A percentile compares a stretch with the other conserved stretches of the same genome.
phyloP scores from a whole-genome alignment of 2,113 vertebrate genomes.

The Trachemys scripta region DNA sequence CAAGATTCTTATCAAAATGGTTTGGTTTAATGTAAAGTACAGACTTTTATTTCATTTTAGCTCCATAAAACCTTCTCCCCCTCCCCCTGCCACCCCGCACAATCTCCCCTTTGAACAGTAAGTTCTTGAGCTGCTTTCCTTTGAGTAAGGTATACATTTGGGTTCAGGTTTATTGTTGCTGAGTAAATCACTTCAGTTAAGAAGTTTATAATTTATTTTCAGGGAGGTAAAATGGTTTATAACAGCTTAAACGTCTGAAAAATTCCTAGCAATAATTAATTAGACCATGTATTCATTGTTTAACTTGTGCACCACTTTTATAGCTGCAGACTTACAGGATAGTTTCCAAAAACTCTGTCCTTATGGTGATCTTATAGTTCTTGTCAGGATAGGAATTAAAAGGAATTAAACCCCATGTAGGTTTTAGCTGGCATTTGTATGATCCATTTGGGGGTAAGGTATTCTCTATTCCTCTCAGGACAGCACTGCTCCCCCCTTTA shows the following conservation, averaged over 20 bases:
- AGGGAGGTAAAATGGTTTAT: slow-evolving; percentile 64
- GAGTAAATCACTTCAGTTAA: slow-evolving; percentile 74
- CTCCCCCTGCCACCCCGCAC: background rate
- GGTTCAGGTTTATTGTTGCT: slow-evolving; percentile 65
- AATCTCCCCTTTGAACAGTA: slow-evolving; percentile 65
- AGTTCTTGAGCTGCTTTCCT: slow-evolving; percentile 60
- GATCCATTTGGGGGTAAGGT: background rate
- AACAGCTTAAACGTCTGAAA: slow-evolving; percentile 60
- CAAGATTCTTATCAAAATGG: slow-evolving; percentile 83
- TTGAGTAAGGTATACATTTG: slow-evolving; percentile 67
- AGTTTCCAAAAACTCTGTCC: slow-evolving; percentile 66
- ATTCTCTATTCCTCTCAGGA: background rate
- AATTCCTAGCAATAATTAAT: slow-evolving; percentile 71
- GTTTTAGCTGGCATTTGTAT: slow-evolving; percentile 15
- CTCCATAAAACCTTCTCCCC: slow-evolving; percentile 39
- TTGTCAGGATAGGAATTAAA: slow-evolving; percentile 43
- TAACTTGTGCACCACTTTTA: slow-evolving; percentile 56
- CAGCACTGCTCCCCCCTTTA: background rate
- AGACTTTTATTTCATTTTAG: slow-evolving; percentile 71
- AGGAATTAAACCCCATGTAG: slow-evolving; percentile 47
- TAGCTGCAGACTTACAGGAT: slow-evolving; percentile 20
- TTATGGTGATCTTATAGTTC: slow-evolving; percentile 27
- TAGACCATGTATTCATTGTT: slow-evolving; percentile 58
- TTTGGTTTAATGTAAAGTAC: slow-evolving; percentile 79
- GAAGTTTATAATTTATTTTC: slow-evolving; percentile 78